These are phyloP conservation scores for Papilio helenus DNA, from an alignment of 1,140 invertebrate genomes.

Conservation along the genomic window DNA sequence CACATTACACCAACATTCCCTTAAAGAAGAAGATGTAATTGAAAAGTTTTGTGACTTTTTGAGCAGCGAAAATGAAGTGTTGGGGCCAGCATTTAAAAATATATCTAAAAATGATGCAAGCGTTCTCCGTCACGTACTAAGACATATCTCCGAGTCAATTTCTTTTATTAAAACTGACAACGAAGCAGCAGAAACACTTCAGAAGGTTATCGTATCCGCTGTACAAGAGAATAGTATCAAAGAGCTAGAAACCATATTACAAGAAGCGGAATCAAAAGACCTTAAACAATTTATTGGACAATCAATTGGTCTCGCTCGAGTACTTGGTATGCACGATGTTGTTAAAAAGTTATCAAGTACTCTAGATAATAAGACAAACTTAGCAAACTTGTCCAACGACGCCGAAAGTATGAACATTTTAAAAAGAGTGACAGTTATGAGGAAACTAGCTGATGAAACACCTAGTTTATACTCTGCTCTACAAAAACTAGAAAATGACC, in stretches of 20 bases:
- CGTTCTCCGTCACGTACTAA: constrained; percentile 82
- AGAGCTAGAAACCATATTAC: constrained; percentile 82
- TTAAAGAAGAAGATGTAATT: constrained; percentile 83
- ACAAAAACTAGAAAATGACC: constrained; percentile 85
- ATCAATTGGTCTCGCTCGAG: constrained; percentile 87
- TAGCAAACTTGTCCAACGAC: constrained; percentile 84
- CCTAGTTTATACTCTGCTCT: constrained; percentile 85
- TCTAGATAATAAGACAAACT: constrained; percentile 85
- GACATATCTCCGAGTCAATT: constrained; percentile 84
- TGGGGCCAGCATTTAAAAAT: constrained; percentile 84
- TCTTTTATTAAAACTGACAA: constrained; percentile 84
- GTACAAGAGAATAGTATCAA: constrained; percentile 85
- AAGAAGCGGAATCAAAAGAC: constrained; percentile 80
- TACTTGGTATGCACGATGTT: constrained; percentile 86
- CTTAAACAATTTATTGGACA: constrained; percentile 85
- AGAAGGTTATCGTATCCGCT: constrained; percentile 85
- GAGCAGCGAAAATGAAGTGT: constrained; percentile 83
- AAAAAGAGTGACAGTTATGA: constrained; percentile 88
- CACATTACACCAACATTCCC: constrained; percentile 66
- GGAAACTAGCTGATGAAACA: constrained; percentile 87
- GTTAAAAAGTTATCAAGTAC: constrained; percentile 84
- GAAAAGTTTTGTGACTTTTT: constrained; percentile 85
- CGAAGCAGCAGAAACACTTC: constrained; percentile 85
- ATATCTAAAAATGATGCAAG: constrained; percentile 84
- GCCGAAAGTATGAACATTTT: constrained; percentile 86